phyloP scores from a whole-genome alignment of 2,797 vertebrate genomes.

The Macropus fuliginosus region DNA sequence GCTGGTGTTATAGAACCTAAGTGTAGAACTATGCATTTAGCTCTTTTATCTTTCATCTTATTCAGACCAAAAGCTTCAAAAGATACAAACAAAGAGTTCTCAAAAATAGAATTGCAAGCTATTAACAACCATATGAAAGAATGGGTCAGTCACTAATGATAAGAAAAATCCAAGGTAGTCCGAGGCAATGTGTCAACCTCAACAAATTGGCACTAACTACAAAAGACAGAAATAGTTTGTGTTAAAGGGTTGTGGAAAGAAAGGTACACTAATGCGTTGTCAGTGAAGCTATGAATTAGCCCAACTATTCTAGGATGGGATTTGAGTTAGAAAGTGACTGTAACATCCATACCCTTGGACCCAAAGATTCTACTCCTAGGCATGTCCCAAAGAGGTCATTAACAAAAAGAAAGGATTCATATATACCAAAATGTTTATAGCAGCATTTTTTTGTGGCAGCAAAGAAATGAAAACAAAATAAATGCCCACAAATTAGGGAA shows the following conservation, averaged over 20 bases:
- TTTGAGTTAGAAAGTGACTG: not conserved
- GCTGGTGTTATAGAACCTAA: not conserved
- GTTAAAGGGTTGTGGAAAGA: not conserved
- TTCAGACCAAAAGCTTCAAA: not conserved
- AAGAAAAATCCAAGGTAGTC: not conserved
- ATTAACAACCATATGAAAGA: not conserved
- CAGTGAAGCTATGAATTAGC: not conserved
- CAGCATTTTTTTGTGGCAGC: not conserved
- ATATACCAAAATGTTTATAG: not conserved
- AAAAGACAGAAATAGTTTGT: not conserved
- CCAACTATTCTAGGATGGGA: not conserved
- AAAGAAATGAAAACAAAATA: not conserved
- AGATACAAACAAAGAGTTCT: not conserved
- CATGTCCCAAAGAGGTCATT: not conserved
- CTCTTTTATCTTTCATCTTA: not conserved
- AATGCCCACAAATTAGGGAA: not conserved
- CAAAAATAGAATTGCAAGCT: not conserved
- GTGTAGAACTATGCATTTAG: not conserved
- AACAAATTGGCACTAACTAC: not conserved
- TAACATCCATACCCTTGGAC: not conserved
- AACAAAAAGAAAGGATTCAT: not conserved
- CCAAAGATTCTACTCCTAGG: not conserved
- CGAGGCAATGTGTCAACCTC: not conserved
- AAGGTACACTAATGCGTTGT: not conserved
- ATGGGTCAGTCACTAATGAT: not conserved